phyloP scores from a whole-genome alignment of 1,140 invertebrate genomes.

The Drosophila bipectinata region DNA sequence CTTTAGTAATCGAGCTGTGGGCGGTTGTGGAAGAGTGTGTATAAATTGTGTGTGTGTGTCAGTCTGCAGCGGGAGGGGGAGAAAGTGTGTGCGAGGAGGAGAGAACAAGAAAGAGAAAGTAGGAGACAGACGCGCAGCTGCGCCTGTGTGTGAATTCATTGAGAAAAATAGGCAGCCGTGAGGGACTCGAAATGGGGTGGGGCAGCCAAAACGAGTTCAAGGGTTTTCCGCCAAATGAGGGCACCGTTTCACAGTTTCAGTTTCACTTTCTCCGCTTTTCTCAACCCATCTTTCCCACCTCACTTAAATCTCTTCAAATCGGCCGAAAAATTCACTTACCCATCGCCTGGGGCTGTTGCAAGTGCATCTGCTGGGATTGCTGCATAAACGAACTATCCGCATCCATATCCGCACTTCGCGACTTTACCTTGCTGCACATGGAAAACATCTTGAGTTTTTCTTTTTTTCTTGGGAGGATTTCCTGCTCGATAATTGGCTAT shows the following conservation, averaged over 20 bases:
- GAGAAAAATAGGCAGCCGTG: constrained; percentile 72
- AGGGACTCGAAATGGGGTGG: constrained; percentile 34
- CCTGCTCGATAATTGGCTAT: constrained; percentile 32
- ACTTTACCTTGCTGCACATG: constrained; percentile 81
- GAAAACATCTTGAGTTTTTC: constrained; percentile 71
- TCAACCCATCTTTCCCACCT: too few relatives aligned
- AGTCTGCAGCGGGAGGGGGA: neutral
- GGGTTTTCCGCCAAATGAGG: constrained; percentile 70
- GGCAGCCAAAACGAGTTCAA: constrained; percentile 75
- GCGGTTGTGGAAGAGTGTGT: constrained; percentile 5
- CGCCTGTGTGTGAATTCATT: constrained; percentile 75
- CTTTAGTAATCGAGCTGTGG: constrained; percentile 59
- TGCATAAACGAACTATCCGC: constrained; percentile 52
- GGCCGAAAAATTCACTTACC: constrained; percentile 55
- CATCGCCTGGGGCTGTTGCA: constrained; percentile 66
- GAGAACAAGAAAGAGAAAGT: constrained; percentile 9
- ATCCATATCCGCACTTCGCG: constrained; percentile 53
- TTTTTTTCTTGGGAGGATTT: neutral
- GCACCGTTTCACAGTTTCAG: constrained; percentile 37
- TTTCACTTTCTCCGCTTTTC: constrained; percentile 31
- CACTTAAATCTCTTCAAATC: neutral
- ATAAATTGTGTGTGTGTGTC: constrained; percentile 26
- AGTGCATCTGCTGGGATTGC: constrained; percentile 62
- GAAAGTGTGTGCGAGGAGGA: constrained; percentile 17
- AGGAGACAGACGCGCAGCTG: constrained; percentile 44